These are phyloP conservation scores for Atta texana DNA, from an alignment of 1,140 invertebrate species.

Conservation along the genomic window DNA sequence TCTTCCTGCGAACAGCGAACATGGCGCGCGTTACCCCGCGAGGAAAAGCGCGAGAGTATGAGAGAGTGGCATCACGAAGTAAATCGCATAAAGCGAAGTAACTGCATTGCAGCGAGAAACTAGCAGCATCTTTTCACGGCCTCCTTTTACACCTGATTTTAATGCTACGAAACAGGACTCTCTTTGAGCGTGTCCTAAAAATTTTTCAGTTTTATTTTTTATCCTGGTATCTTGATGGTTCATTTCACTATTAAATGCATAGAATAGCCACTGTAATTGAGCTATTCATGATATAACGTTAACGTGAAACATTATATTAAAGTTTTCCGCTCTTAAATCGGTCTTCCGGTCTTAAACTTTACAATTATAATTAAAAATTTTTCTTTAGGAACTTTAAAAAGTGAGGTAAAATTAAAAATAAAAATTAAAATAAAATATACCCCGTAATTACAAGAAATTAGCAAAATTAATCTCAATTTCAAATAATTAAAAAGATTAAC, in stretches of 20 bases:
- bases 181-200: neutral
- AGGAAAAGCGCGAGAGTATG: conserved; percentile 38
- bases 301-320: neutral
- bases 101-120: conserved; percentile 27
- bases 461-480: too few relatives aligned
- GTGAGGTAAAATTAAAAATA: too few relatives aligned
- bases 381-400: too few relatives aligned
- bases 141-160: conserved; percentile 12
- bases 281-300: conserved; percentile 4
- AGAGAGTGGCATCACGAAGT: conserved; percentile 36
- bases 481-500: too few relatives aligned
- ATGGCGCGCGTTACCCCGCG: conserved; percentile 35
- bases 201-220: conserved; percentile 23
- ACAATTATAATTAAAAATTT: neutral
- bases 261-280: neutral
- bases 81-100: conserved; percentile 56
- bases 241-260: conserved; percentile 36
- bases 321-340: neutral
- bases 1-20: conserved; percentile 6
- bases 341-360: neutral
- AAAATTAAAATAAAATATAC: too few relatives aligned
- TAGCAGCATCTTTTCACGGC: conserved; percentile 15
- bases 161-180: neutral
- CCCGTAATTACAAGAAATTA: too few relatives aligned
- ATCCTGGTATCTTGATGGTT: neutral